phyloP scores from a whole-genome alignment of 2,797 vertebrate genomes.

The Pygocentrus nattereri region DNA sequence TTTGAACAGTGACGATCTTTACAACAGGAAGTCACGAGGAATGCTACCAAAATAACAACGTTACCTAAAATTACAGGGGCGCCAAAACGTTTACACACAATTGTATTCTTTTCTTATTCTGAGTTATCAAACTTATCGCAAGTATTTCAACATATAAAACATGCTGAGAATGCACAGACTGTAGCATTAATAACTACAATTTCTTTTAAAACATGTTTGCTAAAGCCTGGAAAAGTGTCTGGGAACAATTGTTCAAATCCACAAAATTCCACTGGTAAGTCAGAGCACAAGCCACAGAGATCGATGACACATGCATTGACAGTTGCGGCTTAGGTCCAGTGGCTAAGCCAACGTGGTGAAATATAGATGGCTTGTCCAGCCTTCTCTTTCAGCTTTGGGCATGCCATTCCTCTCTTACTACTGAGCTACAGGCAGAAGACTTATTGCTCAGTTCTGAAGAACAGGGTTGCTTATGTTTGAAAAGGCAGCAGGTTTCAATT shows the following conservation, averaged over 20 bases:
- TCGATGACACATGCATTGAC: slow-evolving; percentile 57
- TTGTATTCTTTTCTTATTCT: no score
- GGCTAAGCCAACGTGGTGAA: slow-evolving; percentile 54
- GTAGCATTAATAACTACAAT: not conserved
- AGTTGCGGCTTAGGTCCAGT: slow-evolving; percentile 41
- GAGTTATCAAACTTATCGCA: no score
- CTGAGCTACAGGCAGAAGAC: not conserved
- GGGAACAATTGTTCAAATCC: slow-evolving; percentile 53
- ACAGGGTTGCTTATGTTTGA: not conserved
- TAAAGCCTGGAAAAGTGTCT: slow-evolving; percentile 27
- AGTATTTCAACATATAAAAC: not conserved
- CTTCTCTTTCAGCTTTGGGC: slow-evolving; percentile 49
- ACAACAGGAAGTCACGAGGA: no score
- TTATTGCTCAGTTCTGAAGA: not conserved
- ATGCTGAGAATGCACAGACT: not conserved
- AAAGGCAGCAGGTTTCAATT: not conserved
- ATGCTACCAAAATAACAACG: no score
- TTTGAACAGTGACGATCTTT: no score
- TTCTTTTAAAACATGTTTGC: slow-evolving; percentile 12
- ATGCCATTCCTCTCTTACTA: slow-evolving; percentile 17
- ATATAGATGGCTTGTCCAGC: slow-evolving; percentile 53
- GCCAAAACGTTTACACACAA: no score
- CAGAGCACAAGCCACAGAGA: slow-evolving; percentile 44
- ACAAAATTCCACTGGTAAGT: slow-evolving; percentile 53
- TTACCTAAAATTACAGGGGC: no score